A percentile compares a stretch with the other conserved stretches of the same genome.
Evolutionary conservation across 1,140 invertebrate species (phyloP).

Genomic region (Apis florea): DNA sequence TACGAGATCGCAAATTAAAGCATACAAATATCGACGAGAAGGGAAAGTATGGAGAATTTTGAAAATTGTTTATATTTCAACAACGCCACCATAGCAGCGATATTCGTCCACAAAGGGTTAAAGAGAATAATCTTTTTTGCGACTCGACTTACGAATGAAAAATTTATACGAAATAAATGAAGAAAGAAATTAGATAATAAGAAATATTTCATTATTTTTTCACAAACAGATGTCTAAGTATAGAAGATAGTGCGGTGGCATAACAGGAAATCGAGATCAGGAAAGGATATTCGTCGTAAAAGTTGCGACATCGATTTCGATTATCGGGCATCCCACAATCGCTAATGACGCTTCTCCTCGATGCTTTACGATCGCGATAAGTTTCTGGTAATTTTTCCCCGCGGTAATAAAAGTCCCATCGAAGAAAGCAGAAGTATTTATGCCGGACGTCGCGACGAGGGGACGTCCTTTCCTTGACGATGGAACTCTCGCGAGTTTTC

Average conservation of each 20-base stretch:
- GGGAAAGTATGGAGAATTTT: no score
- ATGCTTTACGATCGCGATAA: conserved; percentile 11
- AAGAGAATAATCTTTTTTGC: no score
- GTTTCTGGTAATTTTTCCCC: conserved; percentile 47
- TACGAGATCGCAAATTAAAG: no score
- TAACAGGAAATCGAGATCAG: neutral
- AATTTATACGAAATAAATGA: no score
- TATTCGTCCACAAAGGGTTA: no score
- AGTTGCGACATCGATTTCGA: neutral
- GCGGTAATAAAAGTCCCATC: conserved; percentile 59
- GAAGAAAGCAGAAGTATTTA: conserved; percentile 51
- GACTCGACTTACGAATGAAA: no score
- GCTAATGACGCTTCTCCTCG: neutral
- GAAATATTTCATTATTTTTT: no score
- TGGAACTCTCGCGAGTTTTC: neutral
- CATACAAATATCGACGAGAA: no score
- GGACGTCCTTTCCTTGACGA: neutral
- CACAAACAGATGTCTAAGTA: neutral
- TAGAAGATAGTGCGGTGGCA: neutral
- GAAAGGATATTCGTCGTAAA: neutral
- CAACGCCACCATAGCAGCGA: no score
- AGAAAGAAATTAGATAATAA: no score
- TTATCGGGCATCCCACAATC: neutral
- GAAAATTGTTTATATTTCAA: no score
- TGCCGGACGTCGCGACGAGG: neutral